phyloP scores from a whole-genome alignment of 1,140 invertebrate species.

The Trachymyrmex septentrionalis region DNA sequence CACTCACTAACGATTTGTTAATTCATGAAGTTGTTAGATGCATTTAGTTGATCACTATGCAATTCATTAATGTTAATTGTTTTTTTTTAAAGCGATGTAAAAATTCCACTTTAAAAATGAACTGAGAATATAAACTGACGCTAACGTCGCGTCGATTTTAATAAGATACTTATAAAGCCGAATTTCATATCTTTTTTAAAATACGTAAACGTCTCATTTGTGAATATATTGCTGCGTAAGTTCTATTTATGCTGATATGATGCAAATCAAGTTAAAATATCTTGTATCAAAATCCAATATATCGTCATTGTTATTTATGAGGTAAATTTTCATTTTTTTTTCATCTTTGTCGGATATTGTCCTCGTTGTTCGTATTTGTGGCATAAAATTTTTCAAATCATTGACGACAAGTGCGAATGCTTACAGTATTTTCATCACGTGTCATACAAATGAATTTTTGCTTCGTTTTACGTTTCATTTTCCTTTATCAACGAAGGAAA shows the following conservation, averaged over 20 bases:
- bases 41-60: not conserved
- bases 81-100: not conserved
- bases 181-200: not conserved
- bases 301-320: not conserved
- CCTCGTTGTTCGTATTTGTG: not conserved
- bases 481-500: not conserved
- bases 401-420: not conserved
- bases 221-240: not conserved
- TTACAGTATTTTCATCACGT: not conserved
- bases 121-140: not conserved
- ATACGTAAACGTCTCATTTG: not conserved
- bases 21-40: constrained; percentile 3
- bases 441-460: not conserved
- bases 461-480: not conserved
- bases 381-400: not conserved
- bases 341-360: not conserved
- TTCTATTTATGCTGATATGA: not conserved
- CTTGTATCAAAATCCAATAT: not conserved
- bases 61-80: not conserved
- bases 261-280: not conserved
- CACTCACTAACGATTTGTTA: not conserved
- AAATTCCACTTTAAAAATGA: constrained; percentile 15
- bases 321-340: not conserved
- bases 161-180: not conserved
- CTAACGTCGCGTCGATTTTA: not conserved